Evolutionary conservation across 2,797 vertebrate species (phyloP).

Genomic region (Oceanodroma leucorhoa): DNA sequence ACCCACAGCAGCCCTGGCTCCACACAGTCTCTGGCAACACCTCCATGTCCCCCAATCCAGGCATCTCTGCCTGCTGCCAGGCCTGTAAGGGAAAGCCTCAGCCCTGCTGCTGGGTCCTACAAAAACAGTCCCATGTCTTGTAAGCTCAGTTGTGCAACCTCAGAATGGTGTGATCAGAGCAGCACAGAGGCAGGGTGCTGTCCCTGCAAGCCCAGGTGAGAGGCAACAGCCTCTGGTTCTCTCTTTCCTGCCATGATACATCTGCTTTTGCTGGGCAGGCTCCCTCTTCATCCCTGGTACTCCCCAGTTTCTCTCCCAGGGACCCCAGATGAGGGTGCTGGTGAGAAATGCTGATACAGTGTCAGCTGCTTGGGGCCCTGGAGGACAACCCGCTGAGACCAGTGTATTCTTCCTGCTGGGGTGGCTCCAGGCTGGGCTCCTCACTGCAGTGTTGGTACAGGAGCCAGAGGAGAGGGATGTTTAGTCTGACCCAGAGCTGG

Average conservation of each 20-base stretch:
- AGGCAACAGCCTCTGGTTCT: fast-evolving
- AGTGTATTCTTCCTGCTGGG: not conserved
- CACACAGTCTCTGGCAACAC: no score
- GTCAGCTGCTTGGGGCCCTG: not conserved
- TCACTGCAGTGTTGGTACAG: not conserved
- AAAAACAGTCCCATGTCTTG: no score
- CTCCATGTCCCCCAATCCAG: no score
- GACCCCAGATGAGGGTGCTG: not conserved
- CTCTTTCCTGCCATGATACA: fast-evolving
- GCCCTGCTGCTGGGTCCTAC: no score
- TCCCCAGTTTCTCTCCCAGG: not conserved
- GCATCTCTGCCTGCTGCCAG: not conserved
- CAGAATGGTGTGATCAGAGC: fast-evolving
- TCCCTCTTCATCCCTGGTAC: no score
- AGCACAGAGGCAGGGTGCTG: no score
- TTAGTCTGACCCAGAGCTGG: not conserved
- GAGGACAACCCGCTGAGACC: not conserved
- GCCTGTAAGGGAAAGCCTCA: no score
- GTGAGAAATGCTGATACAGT: not conserved
- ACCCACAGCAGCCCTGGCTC: no score
- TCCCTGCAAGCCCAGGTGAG: fast-evolving
- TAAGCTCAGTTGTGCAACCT: not conserved
- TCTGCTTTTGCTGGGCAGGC: fast-evolving
- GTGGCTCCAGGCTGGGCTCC: not conserved
- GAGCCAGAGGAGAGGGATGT: not conserved